Evolutionary conservation across 2,797 vertebrate species (phyloP), one percentile per base, ranked within the genome.

Genomic region (Antennarius maculatus): DNA sequence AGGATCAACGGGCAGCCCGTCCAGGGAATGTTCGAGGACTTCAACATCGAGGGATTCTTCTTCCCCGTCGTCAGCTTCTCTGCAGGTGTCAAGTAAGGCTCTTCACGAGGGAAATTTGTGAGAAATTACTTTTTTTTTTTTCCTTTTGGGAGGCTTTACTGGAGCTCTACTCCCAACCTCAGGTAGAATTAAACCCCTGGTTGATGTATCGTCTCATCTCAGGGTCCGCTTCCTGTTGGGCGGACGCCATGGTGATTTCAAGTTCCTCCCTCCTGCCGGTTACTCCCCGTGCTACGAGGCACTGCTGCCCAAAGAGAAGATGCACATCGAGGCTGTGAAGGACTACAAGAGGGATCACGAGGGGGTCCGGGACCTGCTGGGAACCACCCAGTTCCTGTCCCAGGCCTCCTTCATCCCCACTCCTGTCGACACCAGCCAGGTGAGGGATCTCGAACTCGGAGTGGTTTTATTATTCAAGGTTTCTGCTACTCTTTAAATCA

Each of bases 21-120:
- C 47, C 97, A 99, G 90, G 98, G 98, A 84, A 99, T 99, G 98
- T 99, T 99, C 71, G 98, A 99, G 90, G 97, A 98, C 90, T 99
- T 99, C 90, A 97, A 95, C 89, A 96, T 89, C 0, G 96, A 98
- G 4, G 96, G 97, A 2, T 96, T 98, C 86, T 98, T 99, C 94
- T 99, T 97, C 83, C 98, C 98, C 0, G 96, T 97, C 1, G 95
- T 98, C 91, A 99, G 98, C 92, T 96, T 99, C 89, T 99, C 98
- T 69, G 98, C 96, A 60, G 98, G 98, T 70, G 95, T 98, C 88
- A 99, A 99, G 98, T 99, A 94, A 95, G 97, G 92, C 42, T 57
- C 66, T 0, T 39, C 23, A 48, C 77, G 41, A 2, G 27, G n/a
- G 29, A 39, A 56, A 15, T 10, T 66, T 43, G 2, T 15, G 11